Evolutionary conservation across 2,888 invertebrate species (phyloP), one percentile per base, ranked within the genome.

Genomic region (Megamerina dolium): DNA sequence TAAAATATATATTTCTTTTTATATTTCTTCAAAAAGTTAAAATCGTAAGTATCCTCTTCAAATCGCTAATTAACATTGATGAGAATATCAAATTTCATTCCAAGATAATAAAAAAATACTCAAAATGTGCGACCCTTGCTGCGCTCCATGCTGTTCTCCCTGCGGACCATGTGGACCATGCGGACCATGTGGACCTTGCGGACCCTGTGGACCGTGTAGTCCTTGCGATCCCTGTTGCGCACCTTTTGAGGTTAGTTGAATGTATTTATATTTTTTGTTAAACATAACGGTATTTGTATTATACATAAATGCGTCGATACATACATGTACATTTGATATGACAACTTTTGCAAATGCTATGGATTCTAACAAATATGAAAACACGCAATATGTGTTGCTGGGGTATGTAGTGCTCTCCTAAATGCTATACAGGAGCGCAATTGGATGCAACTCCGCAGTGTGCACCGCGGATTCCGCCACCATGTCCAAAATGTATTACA

Each of bases 141-240:
- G 63, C 45, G 49, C 49, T 37, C 59, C 59, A 26, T 54, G 50
- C 41, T 45, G 50, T 39, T 39, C 40, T 21, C 47, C 46, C 13
- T 60, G 56, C 30, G 51, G 54, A 21, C 47, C 46, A 14, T 60
- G 56, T 32, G 51, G 54, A 26, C 55, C 56, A 10, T 55, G 52
- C 36, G 53, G 49, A 9, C 54, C 60, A 13, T 57, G 54, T 42
- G 55, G 52, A 13, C 54, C 54, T 1, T 53, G 55, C 29, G 52
- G 52, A 4, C 59, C 65, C 1, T 52, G 52, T 31, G 54, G 54
- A 9, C 58, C 61, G 5, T 60, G 59, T 50, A 53, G 57, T 43
- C 64, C 64, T 33, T 65, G 64, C 45, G 68, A 63, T 52, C 66
- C 67, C 14, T 68, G 68, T 41, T 60, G 67, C 47, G 66, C 64